These are phyloP conservation scores for Hoplodrina blanda DNA, from an alignment of 2,888 invertebrate species.

Conservation along the genomic window DNA sequence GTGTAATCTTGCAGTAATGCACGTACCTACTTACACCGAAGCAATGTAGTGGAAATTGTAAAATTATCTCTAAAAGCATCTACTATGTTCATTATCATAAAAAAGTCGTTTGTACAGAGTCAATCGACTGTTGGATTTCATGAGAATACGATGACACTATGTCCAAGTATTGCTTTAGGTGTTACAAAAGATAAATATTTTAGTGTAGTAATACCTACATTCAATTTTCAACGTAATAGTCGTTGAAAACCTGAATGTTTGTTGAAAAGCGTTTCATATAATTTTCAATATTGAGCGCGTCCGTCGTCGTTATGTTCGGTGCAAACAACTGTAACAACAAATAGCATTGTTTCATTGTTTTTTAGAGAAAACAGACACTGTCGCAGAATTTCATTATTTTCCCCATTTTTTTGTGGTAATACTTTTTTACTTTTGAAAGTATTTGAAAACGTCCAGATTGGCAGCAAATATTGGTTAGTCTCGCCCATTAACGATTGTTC, in stretches of 20 bases:
- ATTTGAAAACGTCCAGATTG: conserved; percentile 7
- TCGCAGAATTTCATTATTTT: conserved; percentile 21
- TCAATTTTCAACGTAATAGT: conserved; percentile 15
- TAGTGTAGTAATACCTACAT: not conserved
- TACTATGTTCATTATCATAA: conserved; percentile 19
- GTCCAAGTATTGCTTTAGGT: not conserved
- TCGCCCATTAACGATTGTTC: conserved; percentile 1
- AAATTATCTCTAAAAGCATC: conserved; percentile 15
- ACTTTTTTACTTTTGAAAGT: conserved; percentile 12
- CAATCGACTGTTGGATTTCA: conserved; percentile 35
- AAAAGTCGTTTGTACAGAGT: conserved; percentile 23
- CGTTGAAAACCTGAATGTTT: not conserved
- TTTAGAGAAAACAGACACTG: conserved; percentile 15
- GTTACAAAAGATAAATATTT: not conserved
- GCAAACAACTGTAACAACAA: conserved; percentile 53
- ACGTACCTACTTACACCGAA: conserved; percentile 4
- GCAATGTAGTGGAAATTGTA: conserved; percentile 35
- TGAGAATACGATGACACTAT: conserved; percentile 10
- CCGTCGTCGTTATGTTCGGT: conserved; percentile 8
- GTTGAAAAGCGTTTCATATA: conserved; percentile 18
- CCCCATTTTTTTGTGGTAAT: conserved; percentile 9
- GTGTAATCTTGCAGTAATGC: conserved; percentile 25
- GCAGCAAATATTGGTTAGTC: conserved; percentile 5
- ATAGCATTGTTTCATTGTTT: conserved; percentile 50
- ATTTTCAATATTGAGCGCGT: conserved; percentile 33